Percentiles rank a stretch among this genome's conserved stretches.
These are phyloP conservation scores for Drosophila ananassae DNA, from an alignment of 1,140 invertebrate genomes.

Conservation along the genomic window DNA sequence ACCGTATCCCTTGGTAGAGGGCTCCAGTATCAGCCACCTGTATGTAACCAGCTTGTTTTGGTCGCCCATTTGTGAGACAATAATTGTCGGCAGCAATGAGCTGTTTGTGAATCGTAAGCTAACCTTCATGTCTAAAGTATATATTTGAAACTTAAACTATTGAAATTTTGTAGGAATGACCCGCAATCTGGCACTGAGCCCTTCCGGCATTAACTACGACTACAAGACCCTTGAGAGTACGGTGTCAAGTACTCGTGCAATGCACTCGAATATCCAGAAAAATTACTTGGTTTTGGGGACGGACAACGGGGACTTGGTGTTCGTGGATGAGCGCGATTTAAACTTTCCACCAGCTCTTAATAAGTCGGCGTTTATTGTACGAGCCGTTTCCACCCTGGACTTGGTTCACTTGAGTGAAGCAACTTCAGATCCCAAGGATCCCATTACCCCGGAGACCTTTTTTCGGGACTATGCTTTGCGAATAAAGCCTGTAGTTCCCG, in stretches of 20 bases:
- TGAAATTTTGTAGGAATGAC: conserved; percentile 26
- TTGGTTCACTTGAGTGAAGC: conserved; percentile 23
- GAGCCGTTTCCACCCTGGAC: conserved; percentile 35
- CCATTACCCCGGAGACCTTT: conserved; percentile 36
- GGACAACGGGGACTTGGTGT: conserved; percentile 65
- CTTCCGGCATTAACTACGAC: conserved; percentile 38
- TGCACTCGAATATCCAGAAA: conserved; percentile 56
- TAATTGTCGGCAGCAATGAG: conserved; percentile 42
- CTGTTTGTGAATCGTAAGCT: conserved; percentile 32
- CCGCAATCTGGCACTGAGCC: conserved; percentile 47
- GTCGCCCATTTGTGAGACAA: conserved; percentile 65
- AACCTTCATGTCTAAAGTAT: neutral
- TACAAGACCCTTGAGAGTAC: conserved; percentile 45
- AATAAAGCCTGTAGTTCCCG: conserved; percentile 34
- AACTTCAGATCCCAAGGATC: neutral
- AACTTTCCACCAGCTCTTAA: conserved; percentile 25
- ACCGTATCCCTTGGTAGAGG: conserved; percentile 43
- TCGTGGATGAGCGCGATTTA: conserved; percentile 48
- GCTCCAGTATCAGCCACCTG: conserved; percentile 38
- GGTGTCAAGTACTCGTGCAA: conserved; percentile 29
- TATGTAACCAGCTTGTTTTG: conserved; percentile 42
- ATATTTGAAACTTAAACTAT: neutral
- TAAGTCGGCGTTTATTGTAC: conserved; percentile 8
- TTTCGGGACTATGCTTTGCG: conserved; percentile 59
- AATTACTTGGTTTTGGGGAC: conserved; percentile 29